A percentile compares a stretch with the other conserved stretches of the same genome.
These are phyloP conservation scores for Acleris sparsana DNA, from an alignment of 2,888 invertebrate species.

Conservation along the genomic window DNA sequence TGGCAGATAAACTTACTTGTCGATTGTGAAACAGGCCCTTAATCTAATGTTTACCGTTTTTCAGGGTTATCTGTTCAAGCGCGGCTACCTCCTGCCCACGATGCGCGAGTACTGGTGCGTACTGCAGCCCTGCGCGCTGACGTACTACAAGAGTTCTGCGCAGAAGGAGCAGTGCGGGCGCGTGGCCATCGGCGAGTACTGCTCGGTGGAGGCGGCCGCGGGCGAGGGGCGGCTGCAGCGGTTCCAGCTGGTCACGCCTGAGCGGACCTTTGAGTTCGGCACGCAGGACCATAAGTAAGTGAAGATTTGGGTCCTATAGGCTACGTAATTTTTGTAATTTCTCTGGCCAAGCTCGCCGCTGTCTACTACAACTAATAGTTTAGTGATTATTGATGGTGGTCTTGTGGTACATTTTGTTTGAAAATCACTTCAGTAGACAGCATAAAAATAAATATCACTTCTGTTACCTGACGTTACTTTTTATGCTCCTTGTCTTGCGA, in stretches of 20 bases:
- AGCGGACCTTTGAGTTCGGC: slow-evolving; percentile 88
- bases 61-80: slow-evolving; percentile 88
- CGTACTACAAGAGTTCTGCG: slow-evolving; percentile 89
- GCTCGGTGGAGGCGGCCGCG: slow-evolving; percentile 85
- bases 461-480: too few relatives aligned
- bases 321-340: too few relatives aligned
- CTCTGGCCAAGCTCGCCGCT: too few relatives aligned
- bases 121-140: slow-evolving; percentile 88
- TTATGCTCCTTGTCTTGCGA: too few relatives aligned
- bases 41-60: slow-evolving; percentile 35
- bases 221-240: slow-evolving; percentile 84
- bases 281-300: slow-evolving; percentile 88
- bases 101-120: slow-evolving; percentile 93
- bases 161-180: slow-evolving; percentile 87
- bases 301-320: too few relatives aligned
- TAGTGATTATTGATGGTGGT: too few relatives aligned
- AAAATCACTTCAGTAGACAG: too few relatives aligned
- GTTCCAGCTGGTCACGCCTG: slow-evolving; percentile 87
- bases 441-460: too few relatives aligned
- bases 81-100: slow-evolving; percentile 89
- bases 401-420: too few relatives aligned
- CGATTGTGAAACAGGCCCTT: too few relatives aligned
- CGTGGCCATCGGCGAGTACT: slow-evolving; percentile 85
- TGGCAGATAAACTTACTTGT: too few relatives aligned
- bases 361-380: too few relatives aligned